Conservation (phyloP, 2,113 vertebrate genomes). For the Lathamus discolor region DNA sequence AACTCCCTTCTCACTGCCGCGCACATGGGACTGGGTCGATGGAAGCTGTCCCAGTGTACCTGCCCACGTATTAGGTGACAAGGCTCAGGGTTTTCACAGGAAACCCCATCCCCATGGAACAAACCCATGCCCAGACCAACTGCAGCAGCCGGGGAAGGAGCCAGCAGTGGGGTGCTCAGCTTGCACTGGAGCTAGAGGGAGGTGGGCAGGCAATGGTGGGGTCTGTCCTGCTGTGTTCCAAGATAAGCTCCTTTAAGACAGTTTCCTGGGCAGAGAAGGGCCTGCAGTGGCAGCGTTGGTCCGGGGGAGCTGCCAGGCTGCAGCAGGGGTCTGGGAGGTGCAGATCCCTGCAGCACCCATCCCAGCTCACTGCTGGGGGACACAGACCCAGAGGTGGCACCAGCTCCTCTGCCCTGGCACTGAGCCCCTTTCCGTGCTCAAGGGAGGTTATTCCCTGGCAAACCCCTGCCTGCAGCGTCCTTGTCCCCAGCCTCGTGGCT, state of each 20-base stretch:
- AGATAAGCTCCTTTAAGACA: neutral
- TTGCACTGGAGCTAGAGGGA: rapidly evolving
- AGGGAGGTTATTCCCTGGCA: neutral
- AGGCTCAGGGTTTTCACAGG: neutral
- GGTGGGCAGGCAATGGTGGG: neutral
- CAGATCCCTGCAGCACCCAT: neutral
- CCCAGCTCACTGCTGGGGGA: neutral
- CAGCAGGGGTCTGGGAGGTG: rapidly evolving
- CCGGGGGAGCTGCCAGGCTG: neutral
- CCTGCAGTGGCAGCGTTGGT: neutral
- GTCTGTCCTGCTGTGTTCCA: neutral
- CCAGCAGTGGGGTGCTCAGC: neutral
- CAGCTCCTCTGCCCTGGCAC: neutral
- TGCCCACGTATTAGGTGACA: neutral
- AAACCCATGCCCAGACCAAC: neutral
- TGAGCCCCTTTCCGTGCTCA: neutral
- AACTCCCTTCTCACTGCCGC: neutral
- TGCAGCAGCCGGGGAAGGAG: neutral
- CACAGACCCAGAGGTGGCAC: neutral
- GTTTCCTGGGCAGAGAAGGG: neutral
- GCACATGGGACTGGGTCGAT: rapidly evolving
- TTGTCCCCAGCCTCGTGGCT: neutral
- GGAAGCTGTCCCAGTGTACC: neutral
- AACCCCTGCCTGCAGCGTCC: neutral
- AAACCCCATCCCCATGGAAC: neutral